Evolutionary conservation across 2,113 vertebrate genomes (phyloP).

Genomic region (Poeciliopsis turrubarensis): DNA sequence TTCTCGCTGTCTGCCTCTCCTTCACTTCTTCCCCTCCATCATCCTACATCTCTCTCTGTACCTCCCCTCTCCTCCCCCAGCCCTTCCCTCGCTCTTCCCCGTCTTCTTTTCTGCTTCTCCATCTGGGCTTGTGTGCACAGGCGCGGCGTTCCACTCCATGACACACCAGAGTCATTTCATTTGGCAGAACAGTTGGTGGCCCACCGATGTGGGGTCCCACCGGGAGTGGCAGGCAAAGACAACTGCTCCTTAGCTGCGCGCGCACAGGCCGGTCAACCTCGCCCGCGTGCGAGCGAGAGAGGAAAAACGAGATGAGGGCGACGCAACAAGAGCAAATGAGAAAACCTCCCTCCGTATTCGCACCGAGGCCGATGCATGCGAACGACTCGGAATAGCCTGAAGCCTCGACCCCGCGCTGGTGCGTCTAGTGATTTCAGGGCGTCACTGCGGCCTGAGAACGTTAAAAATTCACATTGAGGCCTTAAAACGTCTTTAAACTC

Average conservation of each 20-base stretch:
- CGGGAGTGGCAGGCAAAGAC: conserved; percentile 61
- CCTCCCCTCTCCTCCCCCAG: not conserved
- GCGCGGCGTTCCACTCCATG: conserved; percentile 71
- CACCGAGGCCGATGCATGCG: too few relatives aligned
- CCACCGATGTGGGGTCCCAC: conserved; percentile 57
- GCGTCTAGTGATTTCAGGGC: too few relatives aligned
- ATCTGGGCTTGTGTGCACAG: conserved; percentile 67
- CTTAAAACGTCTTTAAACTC: too few relatives aligned
- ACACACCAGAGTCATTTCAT: conserved; percentile 71
- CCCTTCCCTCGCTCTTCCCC: conserved; percentile 2
- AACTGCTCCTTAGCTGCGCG: conserved; percentile 47
- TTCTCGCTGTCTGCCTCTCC: conserved; percentile 38
- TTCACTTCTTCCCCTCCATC: conserved; percentile 34
- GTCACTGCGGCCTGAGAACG: too few relatives aligned
- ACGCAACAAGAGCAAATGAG: not conserved
- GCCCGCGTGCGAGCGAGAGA: not conserved
- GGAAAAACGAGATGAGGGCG: not conserved
- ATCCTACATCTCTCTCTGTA: conserved; percentile 1
- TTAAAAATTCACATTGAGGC: too few relatives aligned
- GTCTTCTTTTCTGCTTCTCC: conserved; percentile 52
- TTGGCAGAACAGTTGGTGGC: conserved; percentile 66
- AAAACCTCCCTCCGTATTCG: not conserved
- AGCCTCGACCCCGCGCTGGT: too few relatives aligned
- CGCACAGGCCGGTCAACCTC: conserved; percentile 29
- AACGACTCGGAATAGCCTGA: too few relatives aligned